Base-by-base conservation (phyloP, 2,797 vertebrate genomes). In the Phalloptychus januarius region DNA sequence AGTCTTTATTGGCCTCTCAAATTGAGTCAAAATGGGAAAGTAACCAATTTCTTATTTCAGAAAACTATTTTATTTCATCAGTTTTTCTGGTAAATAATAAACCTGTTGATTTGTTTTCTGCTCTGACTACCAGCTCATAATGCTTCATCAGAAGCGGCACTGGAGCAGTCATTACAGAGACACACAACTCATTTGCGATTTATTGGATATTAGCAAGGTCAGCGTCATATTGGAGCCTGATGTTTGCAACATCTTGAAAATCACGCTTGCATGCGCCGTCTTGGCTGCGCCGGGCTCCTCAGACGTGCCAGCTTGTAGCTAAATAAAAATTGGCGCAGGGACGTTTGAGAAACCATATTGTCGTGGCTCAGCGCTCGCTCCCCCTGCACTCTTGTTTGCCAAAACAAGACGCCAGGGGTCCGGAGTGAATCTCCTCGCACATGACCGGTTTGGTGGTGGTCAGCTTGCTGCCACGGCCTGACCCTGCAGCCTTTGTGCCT, bases 271-370 rank as follows among this genome's bases (percentile, higher is more conserved):
- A 25, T 71, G 67, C 79, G 79, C 13, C 15, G 78, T 71, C 80
- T 89, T 93, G 91, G 91, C 92, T 70, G 75, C 72, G 13, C 23
- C 10, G 58, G 8, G 77, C 86, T 83, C 79, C 87, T 91, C 91
- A 90, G 84, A 92, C 90, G 71, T 90, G 91, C 91, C 93, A 93
- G 91, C 92, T 93, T 93, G 91, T 92, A 89, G 90, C 87, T 92
- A 92, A 93, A 93, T 92, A 93, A 95, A 94, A 90, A 93, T 93
- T 94, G 91, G 90, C 89, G 52, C 84, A 93, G 88, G 92, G 94
- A 91, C 85, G 76, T 94, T 93, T 93, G 90, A 94, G 94, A 92
- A 94, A 94, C 90, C 94, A 94, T 94, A 94, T 94, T 94, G 94
- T 93, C 90, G 91, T 92, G 93, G 93, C 94, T 93, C 88, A 28